These are phyloP conservation scores for Chaetodon trifascialis DNA, from an alignment of 2,113 vertebrate genomes.

Conservation along the genomic window DNA sequence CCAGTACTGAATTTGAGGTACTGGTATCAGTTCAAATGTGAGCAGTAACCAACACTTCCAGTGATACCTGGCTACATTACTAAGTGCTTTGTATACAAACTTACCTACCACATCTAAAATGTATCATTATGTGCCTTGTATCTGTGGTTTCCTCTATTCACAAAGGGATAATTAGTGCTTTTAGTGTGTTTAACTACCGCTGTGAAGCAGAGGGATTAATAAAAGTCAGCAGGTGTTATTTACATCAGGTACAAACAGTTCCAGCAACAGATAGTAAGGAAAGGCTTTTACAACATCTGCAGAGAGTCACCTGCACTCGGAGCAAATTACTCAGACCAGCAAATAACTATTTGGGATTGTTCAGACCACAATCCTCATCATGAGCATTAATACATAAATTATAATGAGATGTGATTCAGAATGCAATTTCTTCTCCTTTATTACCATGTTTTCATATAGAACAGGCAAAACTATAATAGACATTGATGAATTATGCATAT, in stretches of 20 bases:
- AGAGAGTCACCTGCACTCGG: conserved; percentile 25
- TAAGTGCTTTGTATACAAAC: conserved; percentile 21
- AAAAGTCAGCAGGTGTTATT: conserved; percentile 53
- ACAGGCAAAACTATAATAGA: too few relatives aligned
- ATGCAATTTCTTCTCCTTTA: background rate
- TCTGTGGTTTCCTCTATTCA: conserved; percentile 20
- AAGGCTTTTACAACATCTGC: conserved; percentile 25
- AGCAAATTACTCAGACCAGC: conserved; percentile 9
- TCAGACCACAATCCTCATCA: background rate
- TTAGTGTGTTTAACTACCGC: conserved; percentile 47
- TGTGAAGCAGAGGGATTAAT: conserved; percentile 42
- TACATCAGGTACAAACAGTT: conserved; percentile 49
- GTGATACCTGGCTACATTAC: background rate
- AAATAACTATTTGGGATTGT: background rate
- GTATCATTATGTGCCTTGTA: background rate
- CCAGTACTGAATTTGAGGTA: too few relatives aligned
- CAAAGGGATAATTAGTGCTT: conserved; percentile 53
- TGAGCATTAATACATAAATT: background rate
- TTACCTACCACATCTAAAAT: conserved; percentile 3
- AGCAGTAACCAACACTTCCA: background rate
- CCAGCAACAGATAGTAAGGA: background rate
- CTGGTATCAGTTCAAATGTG: too few relatives aligned
- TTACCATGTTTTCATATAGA: background rate
- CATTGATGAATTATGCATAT: background rate
- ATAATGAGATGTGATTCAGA: background rate